Evolutionary conservation across 2,797 vertebrate genomes (phyloP).

Genomic region (Phoebastria nigripes): DNA sequence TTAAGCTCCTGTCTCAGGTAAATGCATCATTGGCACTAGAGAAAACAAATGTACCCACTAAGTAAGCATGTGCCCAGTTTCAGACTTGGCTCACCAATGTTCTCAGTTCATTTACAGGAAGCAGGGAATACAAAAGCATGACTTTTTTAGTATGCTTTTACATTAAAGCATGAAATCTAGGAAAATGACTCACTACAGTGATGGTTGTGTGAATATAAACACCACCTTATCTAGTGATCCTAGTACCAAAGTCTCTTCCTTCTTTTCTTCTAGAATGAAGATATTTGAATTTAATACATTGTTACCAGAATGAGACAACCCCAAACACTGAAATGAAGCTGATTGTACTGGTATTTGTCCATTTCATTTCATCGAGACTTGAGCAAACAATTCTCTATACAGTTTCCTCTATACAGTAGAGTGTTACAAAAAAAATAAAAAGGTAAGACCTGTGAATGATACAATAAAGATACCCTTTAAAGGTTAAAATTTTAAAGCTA

Average conservation of each 20-base stretch:
- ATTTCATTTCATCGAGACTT: not conserved
- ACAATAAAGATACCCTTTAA: not conserved
- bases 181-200: not conserved
- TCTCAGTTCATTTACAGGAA: not conserved
- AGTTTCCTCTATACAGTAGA: not conserved
- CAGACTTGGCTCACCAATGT: not conserved
- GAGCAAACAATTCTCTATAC: not conserved
- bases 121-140: not conserved
- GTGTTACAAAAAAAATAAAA: no score
- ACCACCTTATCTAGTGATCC: not conserved
- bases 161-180: not conserved
- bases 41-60: not conserved
- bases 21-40: not conserved
- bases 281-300: not conserved
- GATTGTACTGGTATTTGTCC: not conserved
- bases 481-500: not conserved
- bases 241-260: not conserved
- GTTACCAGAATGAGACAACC: not conserved
- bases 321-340: not conserved
- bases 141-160: not conserved
- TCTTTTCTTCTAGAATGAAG: not conserved
- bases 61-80: not conserved
- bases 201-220: not conserved
- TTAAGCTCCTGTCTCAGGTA: not conserved
- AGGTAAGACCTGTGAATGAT: not conserved